phyloP scores from a whole-genome alignment of 92 coral and sea anemone genomes.

The Parazoanthus atlanticus region DNA sequence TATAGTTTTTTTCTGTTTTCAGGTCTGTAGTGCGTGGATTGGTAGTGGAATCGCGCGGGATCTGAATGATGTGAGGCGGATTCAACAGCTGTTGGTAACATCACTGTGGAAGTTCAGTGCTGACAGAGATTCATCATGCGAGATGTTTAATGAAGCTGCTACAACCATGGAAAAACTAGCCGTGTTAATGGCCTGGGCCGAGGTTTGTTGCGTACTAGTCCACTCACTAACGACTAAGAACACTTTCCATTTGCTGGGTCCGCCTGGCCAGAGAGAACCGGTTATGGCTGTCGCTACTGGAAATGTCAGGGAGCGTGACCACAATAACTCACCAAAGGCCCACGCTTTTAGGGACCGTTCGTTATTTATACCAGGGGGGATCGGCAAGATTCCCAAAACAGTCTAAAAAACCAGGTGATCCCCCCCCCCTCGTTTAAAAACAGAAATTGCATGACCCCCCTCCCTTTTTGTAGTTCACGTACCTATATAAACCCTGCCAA shows the following conservation, averaged over 20 bases:
- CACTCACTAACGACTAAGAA: not conserved
- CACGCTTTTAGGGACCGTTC: too few species aligned
- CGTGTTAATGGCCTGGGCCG: slow-evolving; percentile 98
- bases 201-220: slow-evolving; percentile 51
- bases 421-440: too few species aligned
- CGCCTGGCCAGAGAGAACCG: not conserved
- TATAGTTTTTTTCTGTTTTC: not conserved
- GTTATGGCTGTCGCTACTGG: not conserved
- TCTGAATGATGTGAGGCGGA: slow-evolving; percentile 94
- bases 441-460: too few species aligned
- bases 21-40: slow-evolving; percentile 99
- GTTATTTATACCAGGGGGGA: too few species aligned
- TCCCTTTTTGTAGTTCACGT: too few species aligned
- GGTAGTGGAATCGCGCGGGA: slow-evolving; percentile 99
- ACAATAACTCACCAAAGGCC: too few species aligned
- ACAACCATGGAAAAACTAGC: slow-evolving; percentile 99
- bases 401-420: too few species aligned
- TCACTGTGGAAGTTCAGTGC: slow-evolving; percentile 94
- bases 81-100: slow-evolving; percentile 96
- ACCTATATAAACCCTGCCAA: too few species aligned
- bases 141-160: slow-evolving; percentile 97
- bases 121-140: slow-evolving; percentile 92
- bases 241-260: not conserved
- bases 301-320: too few species aligned
- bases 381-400: too few species aligned